These are phyloP conservation scores for Nothura maculosa DNA, from an alignment of 2,797 vertebrate genomes.

Conservation along the genomic window DNA sequence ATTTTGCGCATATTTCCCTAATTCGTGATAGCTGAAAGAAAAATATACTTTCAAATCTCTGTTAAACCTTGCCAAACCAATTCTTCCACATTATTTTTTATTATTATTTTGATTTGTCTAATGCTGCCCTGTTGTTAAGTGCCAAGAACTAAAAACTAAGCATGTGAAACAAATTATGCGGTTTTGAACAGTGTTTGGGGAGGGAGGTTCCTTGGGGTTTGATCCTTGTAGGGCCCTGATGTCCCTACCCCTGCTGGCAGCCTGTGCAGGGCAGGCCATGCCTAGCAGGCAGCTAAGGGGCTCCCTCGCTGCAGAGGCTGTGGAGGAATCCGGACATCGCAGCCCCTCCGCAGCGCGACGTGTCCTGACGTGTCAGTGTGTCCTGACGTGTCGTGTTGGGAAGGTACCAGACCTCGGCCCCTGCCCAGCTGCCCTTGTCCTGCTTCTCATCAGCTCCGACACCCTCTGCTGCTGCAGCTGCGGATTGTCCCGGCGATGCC, in stretches of 20 bases:
- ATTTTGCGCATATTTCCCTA: background rate
- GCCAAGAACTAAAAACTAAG: background rate
- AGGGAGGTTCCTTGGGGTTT: background rate
- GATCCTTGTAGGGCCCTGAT: background rate
- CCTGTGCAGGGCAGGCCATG: background rate
- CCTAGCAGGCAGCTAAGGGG: background rate
- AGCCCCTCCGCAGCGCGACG: accelerated
- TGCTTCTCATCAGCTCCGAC: background rate
- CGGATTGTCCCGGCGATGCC: background rate
- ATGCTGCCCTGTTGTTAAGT: background rate
- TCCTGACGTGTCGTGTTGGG: accelerated
- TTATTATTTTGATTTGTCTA: background rate
- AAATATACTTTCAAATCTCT: background rate
- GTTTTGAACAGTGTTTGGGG: background rate
- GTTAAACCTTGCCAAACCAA: background rate
- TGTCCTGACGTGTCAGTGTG: accelerated
- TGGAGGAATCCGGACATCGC: background rate
- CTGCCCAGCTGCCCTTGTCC: background rate
- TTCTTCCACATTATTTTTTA: background rate
- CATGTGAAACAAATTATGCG: background rate
- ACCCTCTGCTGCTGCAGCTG: background rate
- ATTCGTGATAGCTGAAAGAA: background rate
- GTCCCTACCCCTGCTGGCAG: background rate
- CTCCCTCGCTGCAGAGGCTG: background rate
- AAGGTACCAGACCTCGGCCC: background rate